Percentiles rank a stretch among this genome's conserved stretches.
Conservation (phyloP, 2,113 vertebrate genomes). For the Bolborhynchus lineola region DNA sequence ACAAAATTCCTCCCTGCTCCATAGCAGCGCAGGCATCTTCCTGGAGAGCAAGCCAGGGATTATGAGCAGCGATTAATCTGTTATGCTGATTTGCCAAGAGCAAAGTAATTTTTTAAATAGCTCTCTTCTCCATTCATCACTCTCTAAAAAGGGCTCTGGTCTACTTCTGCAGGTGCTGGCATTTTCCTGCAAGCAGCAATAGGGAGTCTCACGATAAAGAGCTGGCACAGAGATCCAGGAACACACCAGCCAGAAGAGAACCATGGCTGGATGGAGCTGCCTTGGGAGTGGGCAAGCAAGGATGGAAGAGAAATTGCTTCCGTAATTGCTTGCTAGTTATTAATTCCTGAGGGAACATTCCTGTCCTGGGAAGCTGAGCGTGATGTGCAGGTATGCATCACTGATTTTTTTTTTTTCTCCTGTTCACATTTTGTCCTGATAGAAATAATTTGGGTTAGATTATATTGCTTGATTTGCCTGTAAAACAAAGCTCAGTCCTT, state of each 20-base stretch:
- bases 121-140: neutral
- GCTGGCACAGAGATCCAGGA: neutral
- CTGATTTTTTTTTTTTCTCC: neutral
- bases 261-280: neutral
- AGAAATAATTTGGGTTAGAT: neutral
- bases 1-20: neutral
- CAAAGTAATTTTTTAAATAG: constrained; percentile 10
- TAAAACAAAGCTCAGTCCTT: neutral
- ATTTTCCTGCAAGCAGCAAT: neutral
- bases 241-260: neutral
- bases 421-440: neutral
- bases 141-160: neutral
- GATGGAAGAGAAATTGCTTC: neutral
- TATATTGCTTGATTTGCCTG: neutral
- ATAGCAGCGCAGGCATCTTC: neutral
- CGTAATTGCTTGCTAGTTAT: neutral
- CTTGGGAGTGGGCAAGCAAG: neutral
- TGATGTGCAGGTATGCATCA: neutral
- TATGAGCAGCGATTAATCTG: neutral
- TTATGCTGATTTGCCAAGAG: neutral
- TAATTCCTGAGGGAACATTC: neutral
- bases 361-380: neutral
- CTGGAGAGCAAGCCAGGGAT: neutral
- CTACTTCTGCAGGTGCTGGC: neutral
- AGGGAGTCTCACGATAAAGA: neutral